Evolutionary conservation across 2,113 vertebrate species (phyloP).

Genomic region (Carettochelys insculpta): DNA sequence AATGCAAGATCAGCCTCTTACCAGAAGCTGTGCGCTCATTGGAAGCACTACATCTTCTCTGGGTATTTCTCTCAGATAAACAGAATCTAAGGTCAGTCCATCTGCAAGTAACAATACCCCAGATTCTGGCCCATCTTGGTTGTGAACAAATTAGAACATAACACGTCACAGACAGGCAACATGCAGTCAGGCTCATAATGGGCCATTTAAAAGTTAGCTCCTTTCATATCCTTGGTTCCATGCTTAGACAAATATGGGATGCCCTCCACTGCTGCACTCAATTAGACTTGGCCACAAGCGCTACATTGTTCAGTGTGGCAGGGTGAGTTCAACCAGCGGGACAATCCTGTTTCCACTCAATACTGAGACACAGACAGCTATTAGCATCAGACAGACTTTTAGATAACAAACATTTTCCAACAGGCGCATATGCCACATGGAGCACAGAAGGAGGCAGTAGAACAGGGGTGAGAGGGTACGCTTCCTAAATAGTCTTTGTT

Average conservation of each 20-base stretch:
- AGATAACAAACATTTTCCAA: neutral
- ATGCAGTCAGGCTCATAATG: neutral
- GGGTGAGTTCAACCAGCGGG: neutral
- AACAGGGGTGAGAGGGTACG: neutral
- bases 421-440: neutral
- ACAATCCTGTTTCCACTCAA: neutral
- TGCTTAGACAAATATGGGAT: neutral
- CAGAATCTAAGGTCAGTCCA: neutral
- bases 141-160: neutral
- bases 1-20: slow-evolving; percentile 26
- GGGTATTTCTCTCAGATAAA: neutral
- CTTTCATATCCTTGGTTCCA: neutral
- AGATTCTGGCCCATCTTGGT: neutral
- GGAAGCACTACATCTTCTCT: neutral
- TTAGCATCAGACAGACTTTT: slow-evolving; percentile 22
- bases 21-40: slow-evolving; percentile 1
- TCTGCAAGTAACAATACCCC: slow-evolving; percentile 12
- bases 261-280: neutral
- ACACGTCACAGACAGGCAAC: neutral
- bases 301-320: neutral
- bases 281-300: slow-evolving; percentile 12
- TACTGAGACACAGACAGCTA: neutral
- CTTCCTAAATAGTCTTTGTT: slow-evolving; percentile 7
- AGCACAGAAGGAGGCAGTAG: neutral
- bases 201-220: neutral